Evolutionary conservation across 2,113 vertebrate genomes (phyloP).

Genomic region (Anguilla rostrata): DNA sequence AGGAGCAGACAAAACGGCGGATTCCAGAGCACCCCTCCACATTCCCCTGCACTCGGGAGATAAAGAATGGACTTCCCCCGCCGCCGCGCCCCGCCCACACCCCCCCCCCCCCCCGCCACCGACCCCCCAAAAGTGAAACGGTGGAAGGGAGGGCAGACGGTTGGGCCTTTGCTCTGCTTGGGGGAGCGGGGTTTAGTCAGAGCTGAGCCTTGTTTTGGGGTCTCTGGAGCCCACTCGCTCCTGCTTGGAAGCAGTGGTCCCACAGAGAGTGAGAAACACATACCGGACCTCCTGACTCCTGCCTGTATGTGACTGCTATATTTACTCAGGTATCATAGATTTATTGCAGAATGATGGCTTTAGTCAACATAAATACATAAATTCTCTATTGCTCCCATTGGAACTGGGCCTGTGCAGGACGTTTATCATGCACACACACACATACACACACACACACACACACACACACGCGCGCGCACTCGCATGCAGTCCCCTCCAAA

Average conservation of each 20-base stretch:
- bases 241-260: conserved; percentile 1
- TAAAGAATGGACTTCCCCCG: conserved; percentile 58
- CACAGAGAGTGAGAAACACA: neutral
- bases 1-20: conserved; percentile 63
- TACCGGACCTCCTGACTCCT: neutral
- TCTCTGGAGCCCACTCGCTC: neutral
- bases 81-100: neutral
- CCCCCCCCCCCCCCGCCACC: conserved; percentile 28
- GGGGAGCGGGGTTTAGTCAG: neutral
- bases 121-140: neutral
- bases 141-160: neutral
- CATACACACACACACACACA: conserved; percentile 8
- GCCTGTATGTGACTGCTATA: conserved; percentile 3
- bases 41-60: conserved; percentile 66
- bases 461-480: too few relatives aligned
- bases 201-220: neutral
- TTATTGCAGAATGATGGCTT: conserved; percentile 16
- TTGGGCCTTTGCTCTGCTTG: neutral
- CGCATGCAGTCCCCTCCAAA: too few relatives aligned
- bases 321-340: conserved; percentile 20
- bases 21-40: conserved; percentile 65
- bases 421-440: conserved; percentile 7
- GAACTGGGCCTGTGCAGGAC: neutral
- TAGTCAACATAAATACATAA: conserved; percentile 18
- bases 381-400: neutral